Evolutionary conservation across 2,113 vertebrate species (phyloP), one percentile per base, ranked within the genome.

Genomic region (Phaetusa simplex): DNA sequence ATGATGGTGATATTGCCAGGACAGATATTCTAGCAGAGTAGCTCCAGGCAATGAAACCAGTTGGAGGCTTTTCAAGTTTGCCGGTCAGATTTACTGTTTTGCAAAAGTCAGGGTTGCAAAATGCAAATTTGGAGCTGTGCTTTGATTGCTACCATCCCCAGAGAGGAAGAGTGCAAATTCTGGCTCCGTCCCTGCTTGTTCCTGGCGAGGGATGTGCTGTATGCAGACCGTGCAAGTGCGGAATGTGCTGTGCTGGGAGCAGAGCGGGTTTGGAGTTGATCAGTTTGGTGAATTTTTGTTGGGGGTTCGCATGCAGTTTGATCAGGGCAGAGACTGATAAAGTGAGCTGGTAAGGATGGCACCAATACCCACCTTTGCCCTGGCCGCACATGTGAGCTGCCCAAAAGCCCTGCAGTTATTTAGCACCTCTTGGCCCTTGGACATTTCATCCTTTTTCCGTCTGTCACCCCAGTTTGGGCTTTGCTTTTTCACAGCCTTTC

Each of bases 41-140:
- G 29, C 86, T 91, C n/a, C 50, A 82, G 84, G 93, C 85, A 1
- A 42, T 76, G 49, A 95, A 97, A 87, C 58, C 82, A 71, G 29
- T 80, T 95, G 90, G 88, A 96, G 61, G 18, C 50, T 85, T 87
- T 93, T 89, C 88, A 93, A 89, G 81, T 73, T 85, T 79, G 67
- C 78, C 6, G 6, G 43, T 82, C 53, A 95, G 62, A 87, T 87
- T 84, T 85, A 82, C 62, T 77, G 71, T 45, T 95, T 79, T 88
- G 86, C 34, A 87, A 24, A 95, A 95, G 36, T 65, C 66, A 91
- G 83, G 73, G 26, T 65, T 96, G 83, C 73, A 93, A 92, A 95
- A 94, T 82, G 84, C 53, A 87, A 42, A 87, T 91, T 16, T 42
- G 26, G 55, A 82, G 71, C 58, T 66, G 20, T 58, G 38, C 62